Evolutionary conservation across 2,797 vertebrate species (phyloP), one percentile per base, ranked within the genome.

Genomic region (Melanotaenia trifasciata): DNA sequence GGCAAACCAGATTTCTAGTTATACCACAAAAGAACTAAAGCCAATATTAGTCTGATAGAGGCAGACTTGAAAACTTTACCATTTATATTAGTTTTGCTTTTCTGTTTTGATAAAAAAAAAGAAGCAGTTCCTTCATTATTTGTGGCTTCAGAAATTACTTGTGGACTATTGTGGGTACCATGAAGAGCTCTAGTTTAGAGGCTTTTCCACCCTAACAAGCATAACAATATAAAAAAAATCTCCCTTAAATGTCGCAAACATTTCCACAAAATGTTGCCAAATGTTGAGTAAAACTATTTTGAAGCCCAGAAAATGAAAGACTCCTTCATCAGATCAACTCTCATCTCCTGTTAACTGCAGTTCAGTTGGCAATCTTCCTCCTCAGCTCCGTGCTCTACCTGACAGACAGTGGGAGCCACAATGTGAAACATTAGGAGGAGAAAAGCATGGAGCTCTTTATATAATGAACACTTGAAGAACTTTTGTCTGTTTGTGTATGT

Each of bases 121-220:
- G 33, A 6, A 9, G 9, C 33, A 9, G 33, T 6, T 9, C 7
- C 20, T 14, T 68, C 36, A 68, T 59, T 60, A 18, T 45, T 30
- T 38, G 24, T 43, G n/a, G 20, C 22, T 45, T 45, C 5, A 18
- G 4, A 6, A 35, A 35, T 35, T 1, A 33, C 8, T 33, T 33
- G 32, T 43, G 40, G 43, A 45, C 43, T 16, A 14, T 43, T 43
- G 38, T 43, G 18, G 43, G 18, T 45, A 18, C 38, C 43, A 0
- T 0, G 18, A 24, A n/a, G 24, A 13, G 6, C 57, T 67, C 11
- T 66, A 28, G 30, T 50, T 51, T 26, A 26, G 9, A 38, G 30
- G 14, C 22, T 59, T 47, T 59, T 51, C 43, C 18, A 30, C 10
- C 22, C 28, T 13, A n/a, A 69, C 32, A 38, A 68, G 58, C 67